phyloP scores from a whole-genome alignment of 37 sponge, comb jelly and placozoan genomes.

The Eunapius fragilis region DNA sequence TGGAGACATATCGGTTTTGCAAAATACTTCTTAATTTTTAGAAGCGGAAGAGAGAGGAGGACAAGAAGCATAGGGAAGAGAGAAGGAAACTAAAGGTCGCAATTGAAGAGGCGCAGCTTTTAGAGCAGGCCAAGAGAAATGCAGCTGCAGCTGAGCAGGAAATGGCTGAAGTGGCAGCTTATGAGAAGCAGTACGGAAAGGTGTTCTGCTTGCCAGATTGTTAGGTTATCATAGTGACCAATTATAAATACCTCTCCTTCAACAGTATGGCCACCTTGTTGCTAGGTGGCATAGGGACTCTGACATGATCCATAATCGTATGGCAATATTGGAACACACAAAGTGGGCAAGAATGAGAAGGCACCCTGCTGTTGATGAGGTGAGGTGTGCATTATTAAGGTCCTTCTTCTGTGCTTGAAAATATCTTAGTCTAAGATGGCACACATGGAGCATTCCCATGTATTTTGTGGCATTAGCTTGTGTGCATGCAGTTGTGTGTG shows the following conservation, averaged over 20 bases:
- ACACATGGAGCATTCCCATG: too few relatives aligned
- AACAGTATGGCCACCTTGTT: constrained; percentile 33
- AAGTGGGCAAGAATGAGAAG: constrained; percentile 27
- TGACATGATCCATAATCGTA: constrained; percentile 74
- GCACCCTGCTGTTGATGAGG: not conserved
- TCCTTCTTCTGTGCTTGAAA: too few relatives aligned
- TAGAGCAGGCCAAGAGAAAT: constrained; percentile 61
- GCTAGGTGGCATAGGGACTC: constrained; percentile 82
- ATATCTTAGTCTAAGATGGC: too few relatives aligned
- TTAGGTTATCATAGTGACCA: too few relatives aligned
- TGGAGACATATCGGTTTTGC: not conserved
- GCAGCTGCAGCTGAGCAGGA: constrained; percentile 42
- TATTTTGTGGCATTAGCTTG: too few relatives aligned
- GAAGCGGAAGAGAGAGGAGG: constrained; percentile 7
- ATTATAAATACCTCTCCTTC: not conserved
- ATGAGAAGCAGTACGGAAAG: constrained; percentile 74
- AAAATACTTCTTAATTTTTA: not conserved
- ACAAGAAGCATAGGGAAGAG: constrained; percentile 11
- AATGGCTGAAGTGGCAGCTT: constrained; percentile 38
- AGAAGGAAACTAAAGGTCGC: constrained; percentile 25
- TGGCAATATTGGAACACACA: constrained; percentile 32
- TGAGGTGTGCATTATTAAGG: too few relatives aligned
- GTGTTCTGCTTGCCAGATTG: too few relatives aligned
- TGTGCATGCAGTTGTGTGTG: too few relatives aligned
- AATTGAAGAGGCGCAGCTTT: constrained; percentile 44